phyloP scores from a whole-genome alignment of 2,113 vertebrate species.

The Nothocercus julius region DNA sequence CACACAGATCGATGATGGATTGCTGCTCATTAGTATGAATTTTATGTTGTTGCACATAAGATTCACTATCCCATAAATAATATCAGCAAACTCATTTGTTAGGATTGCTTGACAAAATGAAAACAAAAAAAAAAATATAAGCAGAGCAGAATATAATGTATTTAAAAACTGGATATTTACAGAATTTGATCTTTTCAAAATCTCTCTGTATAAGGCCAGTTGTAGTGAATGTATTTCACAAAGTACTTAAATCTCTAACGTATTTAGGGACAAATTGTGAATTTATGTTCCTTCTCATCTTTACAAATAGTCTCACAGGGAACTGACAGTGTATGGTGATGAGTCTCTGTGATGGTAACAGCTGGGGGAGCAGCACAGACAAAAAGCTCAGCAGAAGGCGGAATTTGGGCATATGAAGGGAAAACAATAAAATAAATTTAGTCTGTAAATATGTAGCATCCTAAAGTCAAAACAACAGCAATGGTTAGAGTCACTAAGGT shows the following conservation, averaged over 20 bases:
- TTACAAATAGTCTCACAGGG: constrained; percentile 13
- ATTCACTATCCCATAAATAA: constrained; percentile 67
- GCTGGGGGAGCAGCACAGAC: constrained; percentile 22
- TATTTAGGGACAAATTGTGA: neutral
- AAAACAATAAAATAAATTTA: constrained; percentile 39
- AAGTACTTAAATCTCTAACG: neutral
- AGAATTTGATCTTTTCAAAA: constrained; percentile 33
- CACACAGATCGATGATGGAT: constrained; percentile 62
- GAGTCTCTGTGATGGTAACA: constrained; percentile 31
- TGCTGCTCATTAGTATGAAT: constrained; percentile 67
- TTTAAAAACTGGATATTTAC: constrained; percentile 15
- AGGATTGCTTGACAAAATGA: constrained; percentile 53
- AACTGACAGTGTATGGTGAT: constrained; percentile 29
- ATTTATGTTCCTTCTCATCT: constrained; percentile 31
- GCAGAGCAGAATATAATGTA: constrained; percentile 26
- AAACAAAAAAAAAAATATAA: constrained; percentile 10
- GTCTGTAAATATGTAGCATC: neutral
- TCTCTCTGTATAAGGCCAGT: neutral
- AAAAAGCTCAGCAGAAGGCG: constrained; percentile 42
- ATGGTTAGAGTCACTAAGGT: neutral
- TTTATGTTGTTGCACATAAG: constrained; percentile 58
- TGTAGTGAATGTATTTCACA: neutral
- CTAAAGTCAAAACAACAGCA: neutral
- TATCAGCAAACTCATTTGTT: constrained; percentile 67
- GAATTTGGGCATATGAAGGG: neutral